Evolutionary conservation across 2,113 vertebrate species (phyloP), one percentile per base, ranked within the genome.

Genomic region (Thamnaconus septentrionalis): DNA sequence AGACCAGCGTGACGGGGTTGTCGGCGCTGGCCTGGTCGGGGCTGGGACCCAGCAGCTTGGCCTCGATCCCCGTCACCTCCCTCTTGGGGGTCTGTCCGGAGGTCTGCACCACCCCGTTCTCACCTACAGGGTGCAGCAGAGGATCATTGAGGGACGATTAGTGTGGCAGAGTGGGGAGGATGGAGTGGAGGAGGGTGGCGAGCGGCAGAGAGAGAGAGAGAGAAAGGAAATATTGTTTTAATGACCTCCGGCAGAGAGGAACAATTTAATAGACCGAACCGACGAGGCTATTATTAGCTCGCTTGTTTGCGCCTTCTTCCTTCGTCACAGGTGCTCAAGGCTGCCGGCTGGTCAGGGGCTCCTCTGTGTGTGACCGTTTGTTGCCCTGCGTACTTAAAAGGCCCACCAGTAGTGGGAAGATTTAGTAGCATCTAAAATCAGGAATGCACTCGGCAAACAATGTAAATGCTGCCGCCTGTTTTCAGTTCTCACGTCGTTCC

Each of bases 1-100:
- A 98, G 80, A 98, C 95, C 93, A 98, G 94, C 77, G 97, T 98
- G 82, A 98, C 94, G 0, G 95, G 96, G 60, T 95, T 93, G 66
- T 98, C 95, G n/a, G 86, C 93, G 56, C 94, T 93, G 0, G 94
- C 88, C 58, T 94, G 86, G 61, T 92, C 92, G 0, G 93, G 91
- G 45, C 80, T 93, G 39, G 92, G 89, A 56, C 92, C 85, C 83
- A 88, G 2, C 68, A 93, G 85, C 60, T 92, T 93, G 4, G 94
- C 92, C 53, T 94, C 93, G 4, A 94, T 89, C 46, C 94, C 94
- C 0, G 92, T 92, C 88, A 95, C 94, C 85, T 95, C 95, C 53
- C 94, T 88, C 56, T 93, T 87, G 0, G 92, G 90, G 0, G 91
- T 94, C 4, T 86, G 84, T 41, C 83, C 81, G 4, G 71, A 84